phyloP scores from a whole-genome alignment of 2,113 vertebrate genomes.

The Lanius ludovicianus region DNA sequence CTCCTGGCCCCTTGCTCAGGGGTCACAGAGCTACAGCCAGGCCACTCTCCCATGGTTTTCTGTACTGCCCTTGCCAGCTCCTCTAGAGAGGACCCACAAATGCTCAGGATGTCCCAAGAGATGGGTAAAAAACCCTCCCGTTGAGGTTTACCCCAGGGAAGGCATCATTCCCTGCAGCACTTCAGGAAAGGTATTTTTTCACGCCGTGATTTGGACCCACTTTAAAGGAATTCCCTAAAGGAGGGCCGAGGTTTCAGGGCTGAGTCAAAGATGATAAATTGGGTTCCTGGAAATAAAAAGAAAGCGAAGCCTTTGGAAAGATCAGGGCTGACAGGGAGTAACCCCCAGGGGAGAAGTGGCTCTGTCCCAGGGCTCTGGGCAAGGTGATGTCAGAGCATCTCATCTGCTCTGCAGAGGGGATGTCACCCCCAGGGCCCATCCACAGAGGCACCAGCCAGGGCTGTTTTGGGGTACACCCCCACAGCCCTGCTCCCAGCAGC shows the following conservation, averaged over 20 bases:
- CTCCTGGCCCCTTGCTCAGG: not conserved
- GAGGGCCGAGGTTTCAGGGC: not conserved
- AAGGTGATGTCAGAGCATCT: accelerated
- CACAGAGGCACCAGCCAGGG: not conserved
- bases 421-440: accelerated
- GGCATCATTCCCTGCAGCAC: not conserved
- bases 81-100: not conserved
- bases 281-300: not conserved
- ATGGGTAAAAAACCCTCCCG: not conserved
- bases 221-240: not conserved
- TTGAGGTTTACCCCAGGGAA: not conserved
- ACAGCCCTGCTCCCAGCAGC: not conserved
- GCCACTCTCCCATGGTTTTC: not conserved
- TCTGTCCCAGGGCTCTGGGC: not conserved
- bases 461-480: not conserved
- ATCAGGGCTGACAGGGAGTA: not conserved
- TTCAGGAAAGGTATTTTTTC: not conserved
- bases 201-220: accelerated
- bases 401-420: accelerated
- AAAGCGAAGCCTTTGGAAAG: not conserved
- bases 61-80: not conserved
- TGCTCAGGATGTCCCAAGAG: not conserved
- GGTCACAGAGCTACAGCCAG: not conserved
- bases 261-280: not conserved
- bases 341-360: accelerated